Evolutionary conservation across 2,113 vertebrate genomes (phyloP), one percentile per base, ranked within the genome.

Genomic region (Triplophysa rosa): DNA sequence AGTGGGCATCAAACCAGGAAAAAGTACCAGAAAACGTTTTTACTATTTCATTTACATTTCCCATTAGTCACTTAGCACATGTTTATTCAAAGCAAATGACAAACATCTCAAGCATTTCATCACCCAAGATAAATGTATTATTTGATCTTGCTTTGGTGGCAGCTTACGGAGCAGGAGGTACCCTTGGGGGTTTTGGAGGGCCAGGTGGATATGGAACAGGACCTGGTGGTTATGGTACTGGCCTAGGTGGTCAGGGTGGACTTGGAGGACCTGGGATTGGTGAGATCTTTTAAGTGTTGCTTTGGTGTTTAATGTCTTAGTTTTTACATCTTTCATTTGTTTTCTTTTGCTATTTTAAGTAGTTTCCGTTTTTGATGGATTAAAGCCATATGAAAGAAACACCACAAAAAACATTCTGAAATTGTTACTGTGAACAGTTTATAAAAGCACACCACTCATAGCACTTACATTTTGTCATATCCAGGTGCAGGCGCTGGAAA

Each of bases 1-100:
- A 84, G 83, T 88, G 37, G 88, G 90, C 82, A 81, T 66, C 66
- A 92, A 93, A 89, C 74, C 76, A 72, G 88, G 90, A 49, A 93
- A 91, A 91, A 84, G 91, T 92, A 65, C 14, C 59, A 26, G 61
- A 64, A 61, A 73, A 42, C 12, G 42, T 73, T 24, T 21, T 73
- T 59, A 3, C 8, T n/a, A 29, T 33, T 52, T 11, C 40, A 74
- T 4, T 56, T 52, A 52, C 47, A 52, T 14, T 52, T 14, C 4
- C 2, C 49, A 52, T 45, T 45, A 11, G 42, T 45, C 42, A 45
- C 14, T 52, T 52, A 16, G 14, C 13, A 1, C 4, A 16, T 52
- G 49, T 52, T 52, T 52, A 52, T 52, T 52, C 49, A 52, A 52
- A 14, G 13, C 4, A 16, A 47, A 3, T 5, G 9, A 21, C 1